Evolutionary conservation across 2,888 invertebrate genomes (phyloP).

Genomic region (Stratiomys singularior): DNA sequence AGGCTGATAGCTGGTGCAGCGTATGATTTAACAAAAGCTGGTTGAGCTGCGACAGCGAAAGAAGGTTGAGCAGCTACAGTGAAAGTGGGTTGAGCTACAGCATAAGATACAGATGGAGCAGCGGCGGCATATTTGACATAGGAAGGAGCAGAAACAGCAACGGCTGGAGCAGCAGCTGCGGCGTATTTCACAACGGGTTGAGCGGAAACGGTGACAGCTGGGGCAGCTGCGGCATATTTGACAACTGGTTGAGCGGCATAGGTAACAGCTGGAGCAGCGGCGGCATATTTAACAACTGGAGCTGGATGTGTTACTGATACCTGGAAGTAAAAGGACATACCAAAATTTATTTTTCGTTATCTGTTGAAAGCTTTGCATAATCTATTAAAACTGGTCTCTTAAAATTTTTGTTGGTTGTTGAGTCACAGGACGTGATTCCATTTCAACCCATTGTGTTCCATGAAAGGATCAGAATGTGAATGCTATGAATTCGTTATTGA

Average conservation of each 20-base stretch:
- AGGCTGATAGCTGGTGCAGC: slow-evolving; percentile 54
- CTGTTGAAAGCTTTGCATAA: too few relatives aligned
- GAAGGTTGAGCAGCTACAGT: slow-evolving; percentile 51
- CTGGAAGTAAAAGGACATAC: too few relatives aligned
- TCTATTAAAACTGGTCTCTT: too few relatives aligned
- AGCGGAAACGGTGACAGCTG: slow-evolving; percentile 52
- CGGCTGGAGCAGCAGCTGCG: slow-evolving; percentile 1
- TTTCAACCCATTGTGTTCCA: too few relatives aligned
- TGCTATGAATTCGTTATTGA: too few relatives aligned
- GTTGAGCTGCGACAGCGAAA: slow-evolving; percentile 51
- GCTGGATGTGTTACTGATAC: slow-evolving; percentile 58
- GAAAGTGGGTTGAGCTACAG: slow-evolving; percentile 45
- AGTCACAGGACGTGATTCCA: too few relatives aligned
- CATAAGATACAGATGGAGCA: slow-evolving; percentile 50
- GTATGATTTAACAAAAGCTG: slow-evolving; percentile 33
- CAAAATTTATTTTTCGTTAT: too few relatives aligned
- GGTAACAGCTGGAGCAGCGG: slow-evolving; percentile 43
- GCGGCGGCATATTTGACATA: slow-evolving; percentile 35
- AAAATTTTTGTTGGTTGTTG: too few relatives aligned
- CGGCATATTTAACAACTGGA: slow-evolving; percentile 59
- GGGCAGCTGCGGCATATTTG: slow-evolving; percentile 53
- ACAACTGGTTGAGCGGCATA: slow-evolving; percentile 46
- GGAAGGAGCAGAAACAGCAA: too few relatives aligned
- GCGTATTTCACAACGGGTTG: slow-evolving; percentile 53
- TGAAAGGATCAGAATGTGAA: too few relatives aligned